phyloP scores from a whole-genome alignment of 1,140 invertebrate species.

The Pogonus chalceus region DNA sequence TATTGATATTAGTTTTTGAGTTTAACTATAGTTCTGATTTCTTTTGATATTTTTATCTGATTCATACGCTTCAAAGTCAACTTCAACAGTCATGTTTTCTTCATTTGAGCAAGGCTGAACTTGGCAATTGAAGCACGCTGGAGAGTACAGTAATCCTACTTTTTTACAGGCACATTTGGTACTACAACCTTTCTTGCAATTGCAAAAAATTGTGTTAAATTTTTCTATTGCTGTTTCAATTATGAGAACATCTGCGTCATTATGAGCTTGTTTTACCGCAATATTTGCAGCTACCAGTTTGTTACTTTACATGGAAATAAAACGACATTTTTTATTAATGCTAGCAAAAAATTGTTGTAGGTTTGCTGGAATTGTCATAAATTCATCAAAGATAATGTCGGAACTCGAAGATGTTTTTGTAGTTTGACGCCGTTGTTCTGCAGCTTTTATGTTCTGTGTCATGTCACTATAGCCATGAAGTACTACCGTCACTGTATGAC shows the following conservation, averaged over 20 bases:
- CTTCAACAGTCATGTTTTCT: no score
- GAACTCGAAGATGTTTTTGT: constrained; percentile 19
- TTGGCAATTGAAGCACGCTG: no score
- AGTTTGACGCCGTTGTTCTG: constrained; percentile 21
- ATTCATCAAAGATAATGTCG: constrained; percentile 23
- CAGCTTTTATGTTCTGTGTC: no score
- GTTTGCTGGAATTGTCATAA: constrained; percentile 18
- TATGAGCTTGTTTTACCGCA: constrained; percentile 23
- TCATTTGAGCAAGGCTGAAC: no score
- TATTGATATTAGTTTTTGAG: no score
- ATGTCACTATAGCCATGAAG: constrained; percentile 30
- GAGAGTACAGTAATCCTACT: no score
- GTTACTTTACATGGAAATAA: constrained; percentile 23
- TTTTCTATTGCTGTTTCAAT: constrained; percentile 28
- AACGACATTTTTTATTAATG: constrained; percentile 24
- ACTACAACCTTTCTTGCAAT: no score
- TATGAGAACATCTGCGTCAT: constrained; percentile 26
- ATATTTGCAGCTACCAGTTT: constrained; percentile 22
- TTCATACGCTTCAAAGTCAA: no score
- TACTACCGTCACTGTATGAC: constrained; percentile 19
- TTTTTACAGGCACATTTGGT: no score
- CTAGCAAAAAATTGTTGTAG: constrained; percentile 26
- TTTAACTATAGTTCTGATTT: no score
- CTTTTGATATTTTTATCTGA: no score
- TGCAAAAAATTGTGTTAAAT: no score